Conservation (phyloP, 2,113 vertebrate species). For the Maylandia zebra region DNA sequence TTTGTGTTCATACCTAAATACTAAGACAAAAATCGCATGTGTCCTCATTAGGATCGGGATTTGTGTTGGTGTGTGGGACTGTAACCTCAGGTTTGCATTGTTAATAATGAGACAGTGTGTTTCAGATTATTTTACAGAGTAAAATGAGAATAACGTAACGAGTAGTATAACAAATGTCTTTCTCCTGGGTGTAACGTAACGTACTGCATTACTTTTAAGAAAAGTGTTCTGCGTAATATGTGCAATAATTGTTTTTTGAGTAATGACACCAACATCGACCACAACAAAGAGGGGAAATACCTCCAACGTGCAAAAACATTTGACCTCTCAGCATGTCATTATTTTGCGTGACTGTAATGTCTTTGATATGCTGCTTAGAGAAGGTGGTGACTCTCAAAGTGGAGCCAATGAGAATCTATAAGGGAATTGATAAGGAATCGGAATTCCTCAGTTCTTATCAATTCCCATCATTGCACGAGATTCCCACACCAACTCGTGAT, state of each 20-base stretch:
- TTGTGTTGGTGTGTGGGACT: background rate
- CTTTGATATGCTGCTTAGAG: background rate
- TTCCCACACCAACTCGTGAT: background rate
- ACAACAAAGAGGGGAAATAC: background rate
- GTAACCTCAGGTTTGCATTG: background rate
- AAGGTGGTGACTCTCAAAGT: background rate
- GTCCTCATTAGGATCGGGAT: background rate
- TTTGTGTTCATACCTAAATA: background rate
- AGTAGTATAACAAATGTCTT: background rate
- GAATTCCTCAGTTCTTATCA: background rate
- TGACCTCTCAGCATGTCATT: background rate
- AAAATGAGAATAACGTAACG: background rate
- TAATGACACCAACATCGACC: background rate
- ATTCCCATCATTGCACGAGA: background rate
- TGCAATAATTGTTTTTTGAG: background rate
- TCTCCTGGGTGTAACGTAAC: background rate
- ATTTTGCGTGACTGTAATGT: background rate
- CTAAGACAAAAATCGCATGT: background rate
- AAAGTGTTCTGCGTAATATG: background rate
- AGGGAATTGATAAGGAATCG: background rate
- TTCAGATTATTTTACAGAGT: background rate
- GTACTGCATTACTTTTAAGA: background rate
- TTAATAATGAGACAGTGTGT: background rate
- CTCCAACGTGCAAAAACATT: background rate
- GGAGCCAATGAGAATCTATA: background rate